Evolutionary conservation across 2,797 vertebrate genomes (phyloP), one percentile per base, ranked within the genome.

Genomic region (Streptopelia turtur): DNA sequence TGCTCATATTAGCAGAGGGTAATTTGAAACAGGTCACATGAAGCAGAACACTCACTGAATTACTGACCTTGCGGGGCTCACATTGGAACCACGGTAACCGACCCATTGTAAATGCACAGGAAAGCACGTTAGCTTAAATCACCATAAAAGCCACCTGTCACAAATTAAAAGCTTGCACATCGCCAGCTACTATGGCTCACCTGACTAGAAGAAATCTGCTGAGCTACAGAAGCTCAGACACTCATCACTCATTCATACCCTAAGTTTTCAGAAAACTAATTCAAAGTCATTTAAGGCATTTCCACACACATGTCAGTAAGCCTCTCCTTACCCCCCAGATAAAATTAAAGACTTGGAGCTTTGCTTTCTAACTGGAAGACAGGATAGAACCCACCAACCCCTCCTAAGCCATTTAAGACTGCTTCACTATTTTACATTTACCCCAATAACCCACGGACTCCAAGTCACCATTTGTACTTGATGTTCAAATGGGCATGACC

Each of bases 61-160:
- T 49, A 69, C 47, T 79, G 77, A 89, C 70, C 55, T 82, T 31
- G 55, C 24, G 56, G 43, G 10, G 41, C 72, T 93, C 74, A 28
- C 74, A 8, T 0, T 68, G 72, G 57, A 90, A 86, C 9, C 61
- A 79, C 86, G 70, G 59, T 22, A 86, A 87, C 70, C 9, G 14
- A 87, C 78, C 83, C 86, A 74, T 70, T 59, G 88, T 81, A 95
- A 83, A 95, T 33, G 59, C 77, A 70, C 56, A 90, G 90, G 63
- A 77, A 92, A 90, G 52, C 47, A 74, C 1, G 52, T 90, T 89
- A 93, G 74, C 61, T 90, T 69, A 76, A 90, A 90, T 49, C 88
- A 90, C 92, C 80, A 76, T 20, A 52, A 90, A 84, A 92, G 77
- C 93, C 96, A 96, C 86, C 93, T 95, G 95, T 75, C 91, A 74